These are phyloP conservation scores for Acridotheres tristis DNA, from an alignment of 2,797 vertebrate species.

Conservation along the genomic window DNA sequence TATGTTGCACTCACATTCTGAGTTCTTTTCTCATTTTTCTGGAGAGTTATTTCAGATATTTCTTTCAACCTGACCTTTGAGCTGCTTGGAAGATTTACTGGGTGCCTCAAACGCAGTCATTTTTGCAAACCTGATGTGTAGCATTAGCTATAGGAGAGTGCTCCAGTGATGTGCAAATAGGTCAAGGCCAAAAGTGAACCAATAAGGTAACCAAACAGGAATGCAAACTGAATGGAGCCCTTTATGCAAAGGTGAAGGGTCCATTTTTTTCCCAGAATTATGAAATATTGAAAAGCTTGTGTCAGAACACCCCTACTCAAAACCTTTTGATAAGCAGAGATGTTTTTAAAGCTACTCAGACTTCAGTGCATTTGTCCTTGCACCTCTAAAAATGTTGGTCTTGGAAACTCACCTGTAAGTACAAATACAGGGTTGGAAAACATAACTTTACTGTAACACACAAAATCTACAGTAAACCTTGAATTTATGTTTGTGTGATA, in stretches of 20 bases:
- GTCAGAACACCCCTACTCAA: conserved; percentile 4
- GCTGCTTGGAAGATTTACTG: conserved; percentile 28
- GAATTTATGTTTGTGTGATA: background rate
- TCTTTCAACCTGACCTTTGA: conserved; percentile 51
- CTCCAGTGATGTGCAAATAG: conserved; percentile 58
- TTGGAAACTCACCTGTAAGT: conserved; percentile 24
- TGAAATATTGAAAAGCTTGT: conserved; percentile 46
- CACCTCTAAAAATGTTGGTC: conserved; percentile 32
- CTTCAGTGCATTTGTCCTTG: conserved; percentile 8
- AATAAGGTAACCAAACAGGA: conserved; percentile 43
- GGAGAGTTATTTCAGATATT: conserved; percentile 52
- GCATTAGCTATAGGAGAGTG: conserved; percentile 29
- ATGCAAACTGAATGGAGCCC: conserved; percentile 53
- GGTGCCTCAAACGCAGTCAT: conserved; percentile 8
- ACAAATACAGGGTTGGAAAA: conserved; percentile 26
- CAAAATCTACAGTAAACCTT: background rate
- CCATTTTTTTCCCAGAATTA: conserved; percentile 23
- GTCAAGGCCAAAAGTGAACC: conserved; percentile 50
- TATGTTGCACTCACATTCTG: background rate
- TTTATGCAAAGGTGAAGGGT: conserved; percentile 48
- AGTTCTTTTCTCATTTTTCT: background rate
- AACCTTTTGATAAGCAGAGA: conserved; percentile 40
- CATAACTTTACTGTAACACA: background rate
- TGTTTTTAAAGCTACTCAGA: conserved; percentile 20
- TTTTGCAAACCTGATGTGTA: conserved; percentile 48